Conservation (phyloP, 1,140 invertebrate species). For the Drosophila tristis region DNA sequence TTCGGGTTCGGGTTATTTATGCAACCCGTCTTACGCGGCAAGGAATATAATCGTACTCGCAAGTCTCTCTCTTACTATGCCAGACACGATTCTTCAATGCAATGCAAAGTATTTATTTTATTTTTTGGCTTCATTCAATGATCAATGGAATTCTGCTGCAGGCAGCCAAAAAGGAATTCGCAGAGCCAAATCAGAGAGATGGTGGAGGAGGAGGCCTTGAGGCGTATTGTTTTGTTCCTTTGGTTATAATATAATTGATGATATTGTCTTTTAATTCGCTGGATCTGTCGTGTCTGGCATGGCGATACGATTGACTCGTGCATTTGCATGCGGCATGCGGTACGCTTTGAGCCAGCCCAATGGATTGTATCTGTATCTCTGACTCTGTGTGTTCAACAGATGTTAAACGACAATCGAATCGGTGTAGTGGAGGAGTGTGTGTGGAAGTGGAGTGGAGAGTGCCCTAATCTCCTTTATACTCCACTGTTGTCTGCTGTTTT, state of each 20-base stretch:
- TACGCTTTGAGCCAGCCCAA: conserved; percentile 20
- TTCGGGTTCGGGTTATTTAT: conserved; percentile 63
- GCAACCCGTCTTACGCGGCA: conserved; percentile 58
- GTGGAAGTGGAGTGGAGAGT: conserved; percentile 2
- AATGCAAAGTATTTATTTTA: conserved; percentile 46
- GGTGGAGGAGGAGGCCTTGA: background rate
- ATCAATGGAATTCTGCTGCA: conserved; percentile 56
- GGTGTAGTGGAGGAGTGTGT: background rate
- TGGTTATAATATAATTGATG: conserved; percentile 83
- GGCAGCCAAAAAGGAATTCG: conserved; percentile 50
- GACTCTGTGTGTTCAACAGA: conserved; percentile 32
- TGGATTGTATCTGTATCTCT: conserved; percentile 31
- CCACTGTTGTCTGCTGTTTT: background rate
- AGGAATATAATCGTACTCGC: conserved; percentile 6
- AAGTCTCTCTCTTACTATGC: conserved; percentile 27
- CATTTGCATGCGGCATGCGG: conserved; percentile 42
- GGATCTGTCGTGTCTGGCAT: conserved; percentile 61
- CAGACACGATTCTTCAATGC: conserved; percentile 64
- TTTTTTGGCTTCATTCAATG: conserved; percentile 30
- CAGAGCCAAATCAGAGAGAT: background rate
- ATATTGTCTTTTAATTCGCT: conserved; percentile 84
- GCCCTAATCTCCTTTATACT: conserved; percentile 26
- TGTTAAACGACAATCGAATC: conserved; percentile 34
- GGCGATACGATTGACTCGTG: conserved; percentile 45
- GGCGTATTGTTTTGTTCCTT: conserved; percentile 50